Percentiles rank a stretch among this genome's conserved stretches.
phyloP scores from a whole-genome alignment of 2,797 vertebrate species.

The Gobionotothen gibberifrons region DNA sequence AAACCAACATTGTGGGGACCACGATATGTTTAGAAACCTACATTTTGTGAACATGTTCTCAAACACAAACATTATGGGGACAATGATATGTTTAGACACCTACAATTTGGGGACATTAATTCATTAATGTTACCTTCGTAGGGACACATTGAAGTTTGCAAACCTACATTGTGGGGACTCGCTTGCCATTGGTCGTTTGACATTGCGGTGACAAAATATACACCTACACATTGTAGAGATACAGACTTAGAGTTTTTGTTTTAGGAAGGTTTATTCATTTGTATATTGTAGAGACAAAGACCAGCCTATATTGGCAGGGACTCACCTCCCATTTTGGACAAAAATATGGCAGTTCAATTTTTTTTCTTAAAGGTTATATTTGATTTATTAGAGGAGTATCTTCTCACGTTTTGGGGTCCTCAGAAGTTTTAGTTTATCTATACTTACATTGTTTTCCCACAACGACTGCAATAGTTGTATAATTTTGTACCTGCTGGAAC shows the following conservation, averaged over 20 bases:
- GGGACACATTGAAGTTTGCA: neutral
- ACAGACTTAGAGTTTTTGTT: too few species aligned
- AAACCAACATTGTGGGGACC: too few species aligned
- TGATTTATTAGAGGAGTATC: too few species aligned
- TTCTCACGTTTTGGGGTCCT: too few species aligned
- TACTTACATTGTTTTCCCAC: conserved; percentile 3
- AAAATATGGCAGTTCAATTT: too few species aligned
- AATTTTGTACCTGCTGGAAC: conserved; percentile 22
- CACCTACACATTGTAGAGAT: neutral
- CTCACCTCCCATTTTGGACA: too few species aligned
- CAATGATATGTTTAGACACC: neutral
- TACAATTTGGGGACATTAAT: neutral
- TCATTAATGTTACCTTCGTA: neutral
- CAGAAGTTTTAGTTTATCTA: too few species aligned
- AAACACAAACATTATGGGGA: too few species aligned
- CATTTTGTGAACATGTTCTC: neutral
- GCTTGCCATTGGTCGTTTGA: neutral
- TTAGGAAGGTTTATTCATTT: too few species aligned
- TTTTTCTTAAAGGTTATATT: too few species aligned
- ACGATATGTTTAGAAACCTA: neutral
- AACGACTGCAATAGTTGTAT: conserved; percentile 11
- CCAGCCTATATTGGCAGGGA: too few species aligned
- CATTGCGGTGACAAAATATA: neutral
- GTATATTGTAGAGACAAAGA: too few species aligned
- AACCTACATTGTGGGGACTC: neutral